A percentile compares a stretch with the other conserved stretches of the same genome.
Evolutionary conservation across 1,140 invertebrate genomes (phyloP).

Genomic region (Agrilus planipennis): DNA sequence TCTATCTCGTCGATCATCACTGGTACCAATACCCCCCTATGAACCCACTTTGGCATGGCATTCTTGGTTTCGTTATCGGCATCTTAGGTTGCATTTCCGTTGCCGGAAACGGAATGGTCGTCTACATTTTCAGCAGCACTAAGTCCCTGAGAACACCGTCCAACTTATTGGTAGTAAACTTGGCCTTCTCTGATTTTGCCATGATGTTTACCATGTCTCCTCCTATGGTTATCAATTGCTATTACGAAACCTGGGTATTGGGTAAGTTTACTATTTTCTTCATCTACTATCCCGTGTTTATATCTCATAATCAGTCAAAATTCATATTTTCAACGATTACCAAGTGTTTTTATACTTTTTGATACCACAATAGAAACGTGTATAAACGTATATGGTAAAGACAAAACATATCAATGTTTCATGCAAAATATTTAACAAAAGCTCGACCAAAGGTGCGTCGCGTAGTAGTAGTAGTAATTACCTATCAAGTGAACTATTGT

Average conservation of each 20-base stretch:
- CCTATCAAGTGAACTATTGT: too few relatives aligned
- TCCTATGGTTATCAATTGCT: constrained; percentile 77
- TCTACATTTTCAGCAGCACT: constrained; percentile 71
- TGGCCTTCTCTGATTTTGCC: constrained; percentile 76
- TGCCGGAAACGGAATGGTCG: constrained; percentile 72
- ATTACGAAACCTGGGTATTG: constrained; percentile 75
- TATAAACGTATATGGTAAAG: too few relatives aligned
- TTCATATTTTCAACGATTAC: too few relatives aligned
- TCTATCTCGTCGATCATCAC: constrained; percentile 55
- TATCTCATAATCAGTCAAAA: too few relatives aligned
- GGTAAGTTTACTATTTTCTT: constrained; percentile 36
- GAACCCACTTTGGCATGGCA: constrained; percentile 66
- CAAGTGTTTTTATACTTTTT: too few relatives aligned
- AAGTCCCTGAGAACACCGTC: constrained; percentile 69
- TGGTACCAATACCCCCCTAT: constrained; percentile 67
- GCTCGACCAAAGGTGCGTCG: too few relatives aligned
- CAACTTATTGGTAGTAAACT: constrained; percentile 73
- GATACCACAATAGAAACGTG: too few relatives aligned
- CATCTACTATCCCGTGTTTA: too few relatives aligned
- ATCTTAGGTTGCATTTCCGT: constrained; percentile 57
- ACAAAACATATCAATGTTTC: too few relatives aligned
- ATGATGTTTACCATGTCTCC: constrained; percentile 80
- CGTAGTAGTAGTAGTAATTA: too few relatives aligned
- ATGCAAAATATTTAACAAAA: too few relatives aligned
- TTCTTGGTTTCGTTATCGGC: constrained; percentile 64